Percentiles rank a stretch among this genome's conserved stretches.
Evolutionary conservation across 2,113 vertebrate genomes (phyloP).

Genomic region (Callocephalon fimbriatum): DNA sequence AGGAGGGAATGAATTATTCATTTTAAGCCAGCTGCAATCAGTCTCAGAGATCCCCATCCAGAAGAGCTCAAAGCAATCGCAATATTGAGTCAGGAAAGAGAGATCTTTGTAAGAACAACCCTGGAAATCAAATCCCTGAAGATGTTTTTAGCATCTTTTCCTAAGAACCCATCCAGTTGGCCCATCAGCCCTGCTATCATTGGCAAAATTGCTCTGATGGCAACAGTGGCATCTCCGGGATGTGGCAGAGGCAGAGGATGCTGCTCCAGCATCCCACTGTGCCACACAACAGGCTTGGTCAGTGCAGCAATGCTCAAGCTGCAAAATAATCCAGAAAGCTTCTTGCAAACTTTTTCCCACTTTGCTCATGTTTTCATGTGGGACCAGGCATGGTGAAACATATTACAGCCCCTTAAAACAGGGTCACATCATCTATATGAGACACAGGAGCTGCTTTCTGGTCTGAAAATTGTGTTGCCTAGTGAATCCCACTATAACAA

Average conservation of each 20-base stretch:
- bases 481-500: background rate
- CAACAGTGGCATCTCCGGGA: accelerated
- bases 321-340: background rate
- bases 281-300: background rate
- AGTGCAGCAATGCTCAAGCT: background rate
- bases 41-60: background rate
- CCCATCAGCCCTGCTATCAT: accelerated
- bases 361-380: background rate
- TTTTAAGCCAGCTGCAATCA: constrained; percentile 13
- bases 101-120: background rate
- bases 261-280: background rate
- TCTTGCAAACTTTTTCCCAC: background rate
- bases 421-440: too few relatives aligned
- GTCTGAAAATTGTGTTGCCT: background rate
- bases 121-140: background rate
- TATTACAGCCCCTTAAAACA: too few relatives aligned
- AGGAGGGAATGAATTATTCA: constrained; percentile 51
- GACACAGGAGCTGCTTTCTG: background rate
- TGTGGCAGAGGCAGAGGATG: background rate
- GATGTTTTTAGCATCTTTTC: background rate
- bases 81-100: background rate
- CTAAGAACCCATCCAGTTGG: background rate
- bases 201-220: background rate
- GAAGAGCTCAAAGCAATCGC: background rate
- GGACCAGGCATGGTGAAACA: accelerated